Evolutionary conservation across 2,113 vertebrate species (phyloP).

Genomic region (Chinchilla lanigera): DNA sequence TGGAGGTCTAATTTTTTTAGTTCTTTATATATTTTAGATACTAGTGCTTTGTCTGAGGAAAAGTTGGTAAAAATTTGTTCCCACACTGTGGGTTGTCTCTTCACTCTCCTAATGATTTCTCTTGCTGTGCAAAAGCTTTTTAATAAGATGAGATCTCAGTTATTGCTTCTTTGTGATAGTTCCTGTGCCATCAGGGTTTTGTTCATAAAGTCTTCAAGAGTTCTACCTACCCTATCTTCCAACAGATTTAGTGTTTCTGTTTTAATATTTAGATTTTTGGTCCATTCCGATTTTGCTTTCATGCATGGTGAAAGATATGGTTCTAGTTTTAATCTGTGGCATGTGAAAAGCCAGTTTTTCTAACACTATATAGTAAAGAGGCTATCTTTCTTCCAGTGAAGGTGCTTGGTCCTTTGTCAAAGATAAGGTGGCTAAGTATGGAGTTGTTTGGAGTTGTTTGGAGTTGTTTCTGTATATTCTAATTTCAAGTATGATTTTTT

Average conservation of each 20-base stretch:
- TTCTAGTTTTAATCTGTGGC: background rate
- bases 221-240: background rate
- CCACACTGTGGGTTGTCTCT: background rate
- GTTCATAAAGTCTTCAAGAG: background rate
- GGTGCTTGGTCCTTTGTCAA: background rate
- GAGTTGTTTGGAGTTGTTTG: too few species aligned
- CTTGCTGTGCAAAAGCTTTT: background rate
- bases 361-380: background rate
- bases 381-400: background rate
- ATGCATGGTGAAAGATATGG: background rate
- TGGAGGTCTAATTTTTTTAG: background rate
- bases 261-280: background rate
- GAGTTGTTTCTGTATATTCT: background rate
- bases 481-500: background rate
- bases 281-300: background rate
- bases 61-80: background rate
- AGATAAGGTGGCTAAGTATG: background rate
- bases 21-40: background rate
- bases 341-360: background rate
- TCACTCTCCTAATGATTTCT: background rate
- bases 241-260: background rate
- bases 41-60: background rate
- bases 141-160: background rate
- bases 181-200: background rate
- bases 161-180: background rate